Conservation (phyloP, 2,113 vertebrate genomes). For the Chascanopsetta lugubris region DNA sequence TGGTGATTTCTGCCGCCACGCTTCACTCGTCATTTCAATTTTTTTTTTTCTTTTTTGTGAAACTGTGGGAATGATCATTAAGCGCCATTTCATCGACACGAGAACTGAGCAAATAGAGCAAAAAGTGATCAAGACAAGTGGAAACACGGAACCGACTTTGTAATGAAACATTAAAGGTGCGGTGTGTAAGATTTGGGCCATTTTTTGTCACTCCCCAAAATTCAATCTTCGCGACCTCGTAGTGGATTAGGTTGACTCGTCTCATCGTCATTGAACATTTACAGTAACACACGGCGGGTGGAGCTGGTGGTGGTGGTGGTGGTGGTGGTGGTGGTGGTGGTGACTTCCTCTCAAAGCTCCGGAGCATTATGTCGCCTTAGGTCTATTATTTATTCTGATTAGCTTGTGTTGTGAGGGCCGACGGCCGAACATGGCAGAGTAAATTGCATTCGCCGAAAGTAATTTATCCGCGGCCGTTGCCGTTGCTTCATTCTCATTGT, state of each 20-base stretch:
- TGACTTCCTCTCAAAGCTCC: slow-evolving; percentile 15
- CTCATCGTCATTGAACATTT: too few relatives aligned
- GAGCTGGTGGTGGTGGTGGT: slow-evolving; percentile 11
- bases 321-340: too few relatives aligned
- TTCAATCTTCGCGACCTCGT: too few relatives aligned
- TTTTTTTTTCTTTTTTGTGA: too few relatives aligned
- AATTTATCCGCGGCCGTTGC: slow-evolving; percentile 16
- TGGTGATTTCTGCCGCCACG: background rate
- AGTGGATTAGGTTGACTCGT: too few relatives aligned
- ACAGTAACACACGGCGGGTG: background rate
- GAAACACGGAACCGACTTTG: too few relatives aligned
- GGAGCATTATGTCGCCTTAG: slow-evolving; percentile 18
- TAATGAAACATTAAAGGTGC: too few relatives aligned
- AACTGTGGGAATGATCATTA: background rate
- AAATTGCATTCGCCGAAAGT: slow-evolving; percentile 37
- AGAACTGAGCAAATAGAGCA: too few relatives aligned
- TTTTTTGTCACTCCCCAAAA: too few relatives aligned
- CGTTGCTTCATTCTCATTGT: slow-evolving; percentile 21
- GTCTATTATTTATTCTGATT: slow-evolving; percentile 42
- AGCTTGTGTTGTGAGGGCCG: slow-evolving; percentile 12
- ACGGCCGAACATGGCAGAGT: slow-evolving; percentile 15
- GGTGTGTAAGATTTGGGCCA: too few relatives aligned
- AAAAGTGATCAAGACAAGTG: too few relatives aligned
- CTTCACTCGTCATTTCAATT: background rate
- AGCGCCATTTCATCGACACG: too few relatives aligned